Conservation (phyloP, 2,888 invertebrate species). For the Geotrupes spiniger region DNA sequence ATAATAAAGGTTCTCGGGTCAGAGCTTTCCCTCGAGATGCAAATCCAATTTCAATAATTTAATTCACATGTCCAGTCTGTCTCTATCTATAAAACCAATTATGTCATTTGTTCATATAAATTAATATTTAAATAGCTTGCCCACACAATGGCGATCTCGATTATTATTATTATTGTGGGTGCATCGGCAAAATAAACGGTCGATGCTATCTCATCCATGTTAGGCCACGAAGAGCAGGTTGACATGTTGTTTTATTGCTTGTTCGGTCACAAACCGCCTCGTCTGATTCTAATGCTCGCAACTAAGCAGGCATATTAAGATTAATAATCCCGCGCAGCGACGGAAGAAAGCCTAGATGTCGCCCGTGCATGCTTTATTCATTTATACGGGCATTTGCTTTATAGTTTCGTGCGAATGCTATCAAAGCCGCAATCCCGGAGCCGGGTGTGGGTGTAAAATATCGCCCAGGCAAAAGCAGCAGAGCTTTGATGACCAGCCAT, state of each 20-base stretch:
- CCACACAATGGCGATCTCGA: constrained; percentile 10
- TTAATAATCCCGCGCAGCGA: constrained; percentile 17
- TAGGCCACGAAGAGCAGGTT: constrained; percentile 23
- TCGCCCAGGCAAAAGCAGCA: constrained; percentile 19
- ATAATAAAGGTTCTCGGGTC: no score
- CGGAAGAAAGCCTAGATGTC: constrained; percentile 16
- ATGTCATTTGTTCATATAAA: not conserved
- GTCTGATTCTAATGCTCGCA: constrained; percentile 20
- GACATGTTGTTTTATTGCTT: constrained; percentile 25
- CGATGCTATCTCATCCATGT: constrained; percentile 20
- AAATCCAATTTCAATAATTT: no score
- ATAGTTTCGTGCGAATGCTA: constrained; percentile 29
- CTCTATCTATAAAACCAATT: no score
- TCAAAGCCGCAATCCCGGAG: constrained; percentile 21
- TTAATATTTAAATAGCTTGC: not conserved
- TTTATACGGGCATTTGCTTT: constrained; percentile 26
- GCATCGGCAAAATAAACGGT: constrained; percentile 18
- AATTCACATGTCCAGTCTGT: no score
- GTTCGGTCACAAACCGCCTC: constrained; percentile 19
- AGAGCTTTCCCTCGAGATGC: no score
- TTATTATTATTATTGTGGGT: constrained; percentile 19
- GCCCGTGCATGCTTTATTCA: constrained; percentile 24
- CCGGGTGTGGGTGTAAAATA: constrained; percentile 22
- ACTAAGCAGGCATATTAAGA: constrained; percentile 21
- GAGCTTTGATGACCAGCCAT: constrained; percentile 22